Percentiles rank a stretch among this genome's conserved stretches.
These are phyloP conservation scores for Malthinus flaveolus DNA, from an alignment of 2,888 invertebrate genomes.

Conservation along the genomic window DNA sequence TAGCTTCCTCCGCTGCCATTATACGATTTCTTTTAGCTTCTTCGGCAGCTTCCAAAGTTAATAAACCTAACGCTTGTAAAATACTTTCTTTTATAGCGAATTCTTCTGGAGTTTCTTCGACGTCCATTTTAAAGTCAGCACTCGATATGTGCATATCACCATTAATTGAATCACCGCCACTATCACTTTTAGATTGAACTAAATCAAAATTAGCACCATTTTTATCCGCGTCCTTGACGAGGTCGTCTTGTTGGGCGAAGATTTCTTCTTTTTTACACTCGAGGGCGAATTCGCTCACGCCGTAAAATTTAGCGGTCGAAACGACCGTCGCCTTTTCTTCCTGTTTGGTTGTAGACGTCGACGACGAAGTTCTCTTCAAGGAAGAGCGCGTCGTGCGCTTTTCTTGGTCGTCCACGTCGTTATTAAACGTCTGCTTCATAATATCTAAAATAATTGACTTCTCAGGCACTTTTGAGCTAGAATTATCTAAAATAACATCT, in stretches of 20 bases:
- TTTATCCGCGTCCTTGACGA: background rate
- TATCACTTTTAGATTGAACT: constrained; percentile 11
- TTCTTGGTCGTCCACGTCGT: constrained; percentile 36
- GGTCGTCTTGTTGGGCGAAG: background rate
- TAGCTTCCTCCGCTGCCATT: background rate
- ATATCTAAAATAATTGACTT: constrained; percentile 59
- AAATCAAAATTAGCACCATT: background rate
- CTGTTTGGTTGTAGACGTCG: background rate
- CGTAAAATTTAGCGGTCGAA: constrained; percentile 25
- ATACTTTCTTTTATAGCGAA: constrained; percentile 67
- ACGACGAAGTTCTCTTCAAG: constrained; percentile 10
- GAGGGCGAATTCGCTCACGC: constrained; percentile 10
- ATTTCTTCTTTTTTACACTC: constrained; percentile 16
- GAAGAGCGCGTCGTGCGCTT: constrained; percentile 37
- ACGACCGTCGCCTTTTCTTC: background rate
- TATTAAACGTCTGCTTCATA: constrained; percentile 62
- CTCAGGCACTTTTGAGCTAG: constrained; percentile 58
- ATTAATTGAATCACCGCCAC: constrained; percentile 1
- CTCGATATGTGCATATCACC: constrained; percentile 11
- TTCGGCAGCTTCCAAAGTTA: constrained; percentile 75
- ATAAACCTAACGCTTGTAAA: constrained; percentile 71
- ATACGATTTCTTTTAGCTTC: constrained; percentile 57
- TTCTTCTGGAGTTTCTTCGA: constrained; percentile 40
- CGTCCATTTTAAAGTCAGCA: constrained; percentile 27
- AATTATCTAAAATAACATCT: constrained; percentile 33